Evolutionary conservation across 2,113 vertebrate genomes (phyloP).

Genomic region (Felis catus): F.catus_Fca126_mat1.0 CM031423.1:62948501-62949000

Average conservation of each 20-base stretch:
- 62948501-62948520: background rate
- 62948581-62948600: background rate
- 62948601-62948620: background rate
- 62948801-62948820: constrained; percentile 14
- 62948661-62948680: background rate
- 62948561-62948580: background rate
- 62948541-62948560: constrained; percentile 3
- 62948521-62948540: background rate
- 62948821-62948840: constrained; percentile 47
- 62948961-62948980: background rate
- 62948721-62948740: constrained; percentile 12
- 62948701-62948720: constrained; percentile 13
- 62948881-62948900: constrained; percentile 37
- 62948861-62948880: background rate
- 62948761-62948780: constrained; percentile 36
- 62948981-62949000: constrained; percentile 38
- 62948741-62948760: background rate
- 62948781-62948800: constrained; percentile 42
- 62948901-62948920: constrained; percentile 46
- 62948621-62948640: background rate
- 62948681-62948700: background rate
- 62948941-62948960: background rate
- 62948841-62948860: constrained; percentile 26
- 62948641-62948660: background rate
- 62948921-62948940: constrained; percentile 4